These are phyloP conservation scores for Barypeithes pellucidus DNA, from an alignment of 2,888 invertebrate species.

Conservation along the genomic window DNA sequence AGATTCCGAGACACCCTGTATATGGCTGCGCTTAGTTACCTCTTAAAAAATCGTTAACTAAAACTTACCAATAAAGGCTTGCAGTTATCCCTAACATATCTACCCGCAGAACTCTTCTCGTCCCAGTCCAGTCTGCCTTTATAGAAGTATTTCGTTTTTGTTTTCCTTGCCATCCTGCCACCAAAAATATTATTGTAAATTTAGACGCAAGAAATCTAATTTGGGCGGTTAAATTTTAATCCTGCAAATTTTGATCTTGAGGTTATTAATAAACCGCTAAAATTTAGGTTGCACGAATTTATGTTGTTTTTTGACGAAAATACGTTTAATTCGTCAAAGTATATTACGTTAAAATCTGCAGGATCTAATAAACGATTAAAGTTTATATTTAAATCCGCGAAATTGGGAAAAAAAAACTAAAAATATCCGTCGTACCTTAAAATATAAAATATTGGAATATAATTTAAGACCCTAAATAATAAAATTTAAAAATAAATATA, in stretches of 20 bases:
- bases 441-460: too few relatives aligned
- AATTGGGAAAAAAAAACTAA: too few relatives aligned
- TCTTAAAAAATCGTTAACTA: too few relatives aligned
- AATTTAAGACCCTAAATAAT: too few relatives aligned
- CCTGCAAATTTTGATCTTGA: slow-evolving; percentile 26
- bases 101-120: slow-evolving; percentile 95
- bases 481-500: too few relatives aligned
- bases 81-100: slow-evolving; percentile 98
- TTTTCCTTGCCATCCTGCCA: slow-evolving; percentile 88
- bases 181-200: slow-evolving; percentile 56
- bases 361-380: not conserved
- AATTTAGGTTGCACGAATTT: slow-evolving; percentile 26
- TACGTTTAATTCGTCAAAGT: slow-evolving; percentile 8
- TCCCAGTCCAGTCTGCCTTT: slow-evolving; percentile 99
- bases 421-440: too few relatives aligned
- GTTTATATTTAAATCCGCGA: not conserved
- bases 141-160: slow-evolving; percentile 98
- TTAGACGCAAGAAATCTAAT: slow-evolving; percentile 30
- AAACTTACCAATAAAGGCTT: slow-evolving; percentile 91
- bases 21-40: too few relatives aligned
- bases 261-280: slow-evolving; percentile 22
- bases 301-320: slow-evolving; percentile 19
- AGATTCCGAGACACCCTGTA: too few relatives aligned
- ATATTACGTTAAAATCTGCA: not conserved
- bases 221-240: slow-evolving; percentile 1